Percentiles rank a stretch among this genome's conserved stretches.
phyloP scores from a whole-genome alignment of 2,797 vertebrate genomes.

The Sebastes miniatus region DNA sequence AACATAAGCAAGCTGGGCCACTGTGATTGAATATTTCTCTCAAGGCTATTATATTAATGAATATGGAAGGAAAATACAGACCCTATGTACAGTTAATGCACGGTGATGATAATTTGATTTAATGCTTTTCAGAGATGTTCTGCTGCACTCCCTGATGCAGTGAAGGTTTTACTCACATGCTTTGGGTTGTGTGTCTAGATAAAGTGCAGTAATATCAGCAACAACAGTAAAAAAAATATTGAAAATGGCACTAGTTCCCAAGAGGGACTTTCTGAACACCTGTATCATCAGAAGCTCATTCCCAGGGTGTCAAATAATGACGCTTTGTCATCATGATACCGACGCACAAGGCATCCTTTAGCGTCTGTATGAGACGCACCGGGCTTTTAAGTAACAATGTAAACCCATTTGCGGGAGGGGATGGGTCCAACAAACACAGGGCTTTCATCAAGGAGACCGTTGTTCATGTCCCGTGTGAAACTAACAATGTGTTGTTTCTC shows the following conservation, averaged over 20 bases:
- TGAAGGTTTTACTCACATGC: conserved; percentile 1
- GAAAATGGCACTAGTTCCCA: background rate
- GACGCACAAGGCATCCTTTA: background rate
- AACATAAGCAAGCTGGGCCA: conserved; percentile 55
- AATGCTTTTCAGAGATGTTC: conserved; percentile 46
- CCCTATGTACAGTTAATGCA: conserved; percentile 38
- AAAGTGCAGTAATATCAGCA: conserved; percentile 1
- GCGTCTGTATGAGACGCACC: background rate
- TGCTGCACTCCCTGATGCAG: background rate
- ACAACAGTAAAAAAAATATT: background rate
- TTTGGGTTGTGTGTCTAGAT: conserved; percentile 18
- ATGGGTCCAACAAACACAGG: no score
- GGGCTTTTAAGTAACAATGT: background rate
- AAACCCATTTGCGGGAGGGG: background rate
- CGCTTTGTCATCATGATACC: background rate
- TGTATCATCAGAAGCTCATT: background rate
- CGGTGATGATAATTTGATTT: conserved; percentile 52
- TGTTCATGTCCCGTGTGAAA: no score
- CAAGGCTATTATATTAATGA: conserved; percentile 69
- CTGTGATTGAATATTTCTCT: conserved; percentile 67
- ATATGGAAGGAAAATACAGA: conserved; percentile 55
- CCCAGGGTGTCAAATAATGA: background rate
- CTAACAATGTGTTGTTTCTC: background rate
- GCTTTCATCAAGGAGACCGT: no score
- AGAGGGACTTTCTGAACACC: background rate